Base-by-base conservation (phyloP, 2,797 vertebrate genomes). In the Rhinoraja longicauda region DNA sequence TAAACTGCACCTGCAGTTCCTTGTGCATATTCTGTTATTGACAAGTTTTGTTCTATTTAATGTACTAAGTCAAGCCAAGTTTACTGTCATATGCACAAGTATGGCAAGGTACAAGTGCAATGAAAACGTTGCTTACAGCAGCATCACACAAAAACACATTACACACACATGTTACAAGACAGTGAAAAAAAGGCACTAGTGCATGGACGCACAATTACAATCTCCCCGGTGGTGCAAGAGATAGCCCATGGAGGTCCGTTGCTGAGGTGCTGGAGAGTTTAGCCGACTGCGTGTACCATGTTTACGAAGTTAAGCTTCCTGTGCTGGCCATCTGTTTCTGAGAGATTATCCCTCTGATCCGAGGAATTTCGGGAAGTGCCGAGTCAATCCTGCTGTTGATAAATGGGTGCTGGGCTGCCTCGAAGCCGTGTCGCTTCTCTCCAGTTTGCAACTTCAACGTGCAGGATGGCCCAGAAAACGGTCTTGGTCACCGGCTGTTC, bases 401-500 rank as follows among this genome's bases (percentile, higher is more conserved):
- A 96, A 97, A 94, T 93, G 93, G 93, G 73, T 94, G 93, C 93
- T 93, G 7, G 86, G 59, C 93, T 93, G 73, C 75, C 90, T 90
- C 70, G 67, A 88, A 24, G 93, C 75, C 70, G 72, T 4, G 6
- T 1, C 64, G 53, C 91, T 94, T 93, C 62, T 93, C 6, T 88
- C 94, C 93, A 62, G 59, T 93, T 70, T 7, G 62, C 90, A 93
- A 93, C n/a, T 39, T 53, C 90, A 12, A 79, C 75, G 88, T 62
- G 1, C 93, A 94, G 77, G 64, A 98, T 98, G 97, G 96, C 93
- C 94, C 96, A 97, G 95, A 98, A 97, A 94, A 96, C 96, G 82
- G 97, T 98, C 6, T 97, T 98, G 91, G 97, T 98, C 95, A 98
- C 97, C 5, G 97, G 98, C 93, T 98, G 98, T 93, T 98, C 97